A percentile compares a stretch with the other conserved stretches of the same genome.
Conservation (phyloP, 2,797 vertebrate genomes). For the Pitangus sulphuratus region DNA sequence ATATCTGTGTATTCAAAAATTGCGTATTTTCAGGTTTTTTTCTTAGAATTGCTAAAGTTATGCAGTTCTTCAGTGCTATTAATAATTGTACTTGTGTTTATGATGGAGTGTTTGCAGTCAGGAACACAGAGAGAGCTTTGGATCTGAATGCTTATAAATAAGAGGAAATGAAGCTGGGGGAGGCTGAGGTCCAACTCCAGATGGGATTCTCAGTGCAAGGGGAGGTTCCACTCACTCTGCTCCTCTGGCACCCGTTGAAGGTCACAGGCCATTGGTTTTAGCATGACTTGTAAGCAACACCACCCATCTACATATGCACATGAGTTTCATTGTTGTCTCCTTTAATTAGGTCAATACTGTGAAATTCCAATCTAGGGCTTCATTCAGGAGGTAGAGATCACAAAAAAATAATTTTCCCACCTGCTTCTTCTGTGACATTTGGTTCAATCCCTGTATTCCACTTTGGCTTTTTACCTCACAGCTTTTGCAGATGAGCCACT, state of each 20-base stretch:
- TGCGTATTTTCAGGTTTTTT: not conserved
- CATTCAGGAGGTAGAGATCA: not conserved
- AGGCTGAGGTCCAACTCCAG: not conserved
- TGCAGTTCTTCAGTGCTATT: not conserved
- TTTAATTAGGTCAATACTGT: not conserved
- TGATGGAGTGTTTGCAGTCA: not conserved
- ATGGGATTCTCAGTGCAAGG: not conserved
- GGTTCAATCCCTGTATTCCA: not conserved
- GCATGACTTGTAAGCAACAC: not conserved
- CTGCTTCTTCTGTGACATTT: not conserved
- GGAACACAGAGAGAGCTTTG: not conserved
- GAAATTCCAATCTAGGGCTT: not conserved
- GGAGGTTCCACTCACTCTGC: not conserved
- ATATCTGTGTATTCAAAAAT: not conserved
- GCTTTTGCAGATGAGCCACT: not conserved
- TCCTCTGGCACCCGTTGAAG: not conserved
- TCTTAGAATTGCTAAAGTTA: not conserved
- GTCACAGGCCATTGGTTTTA: not conserved
- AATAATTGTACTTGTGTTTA: not conserved
- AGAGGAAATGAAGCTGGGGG: not conserved
- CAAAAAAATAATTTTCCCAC: not conserved
- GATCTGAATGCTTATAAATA: not conserved
- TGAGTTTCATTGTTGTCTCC: rapidly evolving
- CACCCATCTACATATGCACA: not conserved
- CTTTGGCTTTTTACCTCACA: not conserved